Conservation (phyloP, 1,140 invertebrate genomes). For the Apis mellifera region Amel_HAv3.1 CM009940.2:6665501-6666000, state of each 20-base stretch:
- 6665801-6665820: neutral
- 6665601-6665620: neutral
- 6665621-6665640: neutral
- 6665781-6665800: neutral
- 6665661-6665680: no score
- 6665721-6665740: neutral
- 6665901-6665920: neutral
- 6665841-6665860: constrained; percentile 1
- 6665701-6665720: no score
- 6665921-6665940: constrained; percentile 7
- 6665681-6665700: neutral
- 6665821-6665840: neutral
- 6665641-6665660: neutral
- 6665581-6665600: neutral
- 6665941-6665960: constrained; percentile 1
- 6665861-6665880: constrained; percentile 14
- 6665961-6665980: neutral
- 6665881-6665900: neutral
- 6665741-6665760: no score
- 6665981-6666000: neutral
- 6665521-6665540: neutral
- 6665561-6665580: neutral
- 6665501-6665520: neutral
- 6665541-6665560: neutral
- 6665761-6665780: neutral